Percentiles rank a stretch among this genome's conserved stretches.
These are phyloP conservation scores for Bhutanitis thaidina DNA, from an alignment of 2,888 invertebrate genomes.

Conservation along the genomic window DNA sequence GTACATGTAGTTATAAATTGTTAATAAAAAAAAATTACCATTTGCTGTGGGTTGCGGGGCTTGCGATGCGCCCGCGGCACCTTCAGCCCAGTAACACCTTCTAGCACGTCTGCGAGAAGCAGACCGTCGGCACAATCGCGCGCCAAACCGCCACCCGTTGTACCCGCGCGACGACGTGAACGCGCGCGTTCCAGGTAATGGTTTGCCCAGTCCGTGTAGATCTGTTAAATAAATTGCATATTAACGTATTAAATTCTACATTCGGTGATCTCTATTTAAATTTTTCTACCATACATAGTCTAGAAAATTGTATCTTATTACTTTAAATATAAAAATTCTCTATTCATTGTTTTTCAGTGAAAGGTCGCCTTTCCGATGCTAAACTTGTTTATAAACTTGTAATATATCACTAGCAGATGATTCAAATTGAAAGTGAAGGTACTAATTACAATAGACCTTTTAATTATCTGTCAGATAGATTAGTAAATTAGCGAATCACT, in stretches of 20 bases:
- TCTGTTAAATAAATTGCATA: conserved; percentile 79
- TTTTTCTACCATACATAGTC: too few relatives aligned
- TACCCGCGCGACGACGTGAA: conserved; percentile 89
- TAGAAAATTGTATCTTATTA: too few relatives aligned
- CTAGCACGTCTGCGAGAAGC: conserved; percentile 94
- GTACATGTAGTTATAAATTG: too few relatives aligned
- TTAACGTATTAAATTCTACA: too few relatives aligned
- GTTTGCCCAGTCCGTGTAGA: conserved; percentile 99
- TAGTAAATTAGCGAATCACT: conserved; percentile 10
- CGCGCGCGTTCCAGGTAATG: conserved; percentile 96
- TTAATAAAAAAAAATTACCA: too few relatives aligned
- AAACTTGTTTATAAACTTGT: too few relatives aligned
- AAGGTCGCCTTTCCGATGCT: too few relatives aligned
- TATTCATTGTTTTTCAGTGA: too few relatives aligned
- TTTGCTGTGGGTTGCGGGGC: conserved; percentile 94
- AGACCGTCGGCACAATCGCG: conserved; percentile 96
- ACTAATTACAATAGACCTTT: not conserved
- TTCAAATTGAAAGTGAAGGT: too few relatives aligned
- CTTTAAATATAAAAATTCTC: too few relatives aligned
- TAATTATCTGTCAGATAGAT: conserved; percentile 10
- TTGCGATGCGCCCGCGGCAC: conserved; percentile 87
- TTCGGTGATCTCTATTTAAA: too few relatives aligned
- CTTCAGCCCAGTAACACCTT: conserved; percentile 91
- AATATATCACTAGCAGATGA: too few relatives aligned
- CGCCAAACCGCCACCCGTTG: conserved; percentile 85